These are phyloP conservation scores for Diadumene lineata DNA, from an alignment of 92 coral and sea anemone species.

Conservation along the genomic window DNA sequence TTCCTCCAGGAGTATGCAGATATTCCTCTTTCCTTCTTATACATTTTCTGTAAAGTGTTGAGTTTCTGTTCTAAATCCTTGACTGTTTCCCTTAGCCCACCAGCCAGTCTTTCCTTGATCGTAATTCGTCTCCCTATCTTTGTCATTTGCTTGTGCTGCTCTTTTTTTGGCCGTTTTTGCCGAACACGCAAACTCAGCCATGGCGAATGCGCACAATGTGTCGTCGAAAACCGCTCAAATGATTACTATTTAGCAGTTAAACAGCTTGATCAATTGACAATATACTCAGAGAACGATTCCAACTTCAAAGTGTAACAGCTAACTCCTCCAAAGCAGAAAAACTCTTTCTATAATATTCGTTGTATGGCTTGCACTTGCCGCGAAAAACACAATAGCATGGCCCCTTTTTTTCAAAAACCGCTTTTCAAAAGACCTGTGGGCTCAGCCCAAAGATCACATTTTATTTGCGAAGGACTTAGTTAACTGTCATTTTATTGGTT, in stretches of 20 bases:
- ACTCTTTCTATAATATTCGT: no score
- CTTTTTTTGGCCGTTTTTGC: not conserved
- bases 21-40: constrained; percentile 19
- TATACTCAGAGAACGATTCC: constrained; percentile 8
- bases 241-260: no score
- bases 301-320: no score
- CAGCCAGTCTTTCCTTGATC: not conserved
- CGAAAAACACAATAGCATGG: no score
- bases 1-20: constrained; percentile 31
- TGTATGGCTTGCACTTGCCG: no score
- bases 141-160: no score
- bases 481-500: no score
- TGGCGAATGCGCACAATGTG: constrained; percentile 19
- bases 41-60: not conserved
- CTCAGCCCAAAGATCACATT: no score
- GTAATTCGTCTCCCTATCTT: not conserved
- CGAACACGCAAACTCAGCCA: constrained; percentile 12
- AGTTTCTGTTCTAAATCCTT: not conserved
- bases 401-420: no score
- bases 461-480: no score
- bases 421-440: no score
- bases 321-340: no score
- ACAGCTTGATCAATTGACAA: not conserved
- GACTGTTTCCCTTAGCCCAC: not conserved
- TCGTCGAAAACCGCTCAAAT: constrained; percentile 19